These are phyloP conservation scores for Brachyopa scutellaris DNA, from an alignment of 2,888 invertebrate genomes.

Conservation along the genomic window DNA sequence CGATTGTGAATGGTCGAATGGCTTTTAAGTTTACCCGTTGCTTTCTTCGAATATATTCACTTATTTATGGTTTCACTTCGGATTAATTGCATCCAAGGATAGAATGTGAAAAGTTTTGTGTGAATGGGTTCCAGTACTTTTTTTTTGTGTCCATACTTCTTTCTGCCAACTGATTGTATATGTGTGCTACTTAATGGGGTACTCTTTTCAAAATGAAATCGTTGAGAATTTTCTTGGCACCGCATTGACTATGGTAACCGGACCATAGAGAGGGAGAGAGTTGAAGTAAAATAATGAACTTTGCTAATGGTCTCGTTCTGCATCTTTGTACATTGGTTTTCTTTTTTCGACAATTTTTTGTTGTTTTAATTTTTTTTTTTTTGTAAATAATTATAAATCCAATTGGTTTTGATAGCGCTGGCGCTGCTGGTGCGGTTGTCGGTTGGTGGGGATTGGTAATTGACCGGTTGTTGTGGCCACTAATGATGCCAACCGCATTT, in stretches of 20 bases:
- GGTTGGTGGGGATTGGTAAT: constrained; percentile 24
- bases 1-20: constrained; percentile 13
- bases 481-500: constrained; percentile 57
- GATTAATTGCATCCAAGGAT: constrained; percentile 44
- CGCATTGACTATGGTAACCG: background rate
- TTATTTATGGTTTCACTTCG: constrained; percentile 49
- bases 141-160: background rate
- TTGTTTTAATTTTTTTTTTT: background rate
- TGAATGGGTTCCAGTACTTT: background rate
- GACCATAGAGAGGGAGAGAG: background rate
- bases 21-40: constrained; percentile 3
- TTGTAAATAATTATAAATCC: constrained; percentile 41
- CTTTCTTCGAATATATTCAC: constrained; percentile 6
- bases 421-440: background rate
- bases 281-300: constrained; percentile 53
- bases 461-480: constrained; percentile 50
- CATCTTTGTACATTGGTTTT: constrained; percentile 2
- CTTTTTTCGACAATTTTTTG: background rate
- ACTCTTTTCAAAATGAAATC: background rate
- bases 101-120: constrained; percentile 39
- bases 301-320: constrained; percentile 28
- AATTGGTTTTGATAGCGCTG: constrained; percentile 21
- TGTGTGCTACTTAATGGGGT: constrained; percentile 3
- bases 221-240: constrained; percentile 14
- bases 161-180: background rate